Conservation (phyloP, 2,797 vertebrate species). For the Anableps anableps region DNA sequence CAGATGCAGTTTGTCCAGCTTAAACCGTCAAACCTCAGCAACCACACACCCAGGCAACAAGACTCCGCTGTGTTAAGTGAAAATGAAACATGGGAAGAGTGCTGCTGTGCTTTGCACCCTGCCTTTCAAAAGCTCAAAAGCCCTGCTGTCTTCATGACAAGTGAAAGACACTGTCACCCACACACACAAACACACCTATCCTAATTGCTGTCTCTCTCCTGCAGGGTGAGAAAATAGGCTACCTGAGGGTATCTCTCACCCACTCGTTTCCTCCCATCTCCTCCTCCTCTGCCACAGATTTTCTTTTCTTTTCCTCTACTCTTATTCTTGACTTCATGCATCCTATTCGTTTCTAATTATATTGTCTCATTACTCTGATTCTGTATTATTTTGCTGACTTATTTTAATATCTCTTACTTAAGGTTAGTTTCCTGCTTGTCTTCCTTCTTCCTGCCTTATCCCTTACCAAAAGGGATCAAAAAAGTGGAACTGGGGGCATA, state of each 20-base stretch:
- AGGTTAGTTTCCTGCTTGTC: background rate
- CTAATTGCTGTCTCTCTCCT: slow-evolving; percentile 71
- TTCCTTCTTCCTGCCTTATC: background rate
- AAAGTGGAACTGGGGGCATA: background rate
- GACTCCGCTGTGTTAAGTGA: slow-evolving; percentile 38
- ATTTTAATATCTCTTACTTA: background rate
- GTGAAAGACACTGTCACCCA: slow-evolving; percentile 22
- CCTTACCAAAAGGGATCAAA: background rate
- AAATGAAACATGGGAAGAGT: slow-evolving; percentile 54
- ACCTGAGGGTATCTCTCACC: slow-evolving; percentile 63
- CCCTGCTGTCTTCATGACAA: slow-evolving; percentile 45
- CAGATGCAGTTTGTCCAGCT: slow-evolving; percentile 18
- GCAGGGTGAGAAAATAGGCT: slow-evolving; percentile 69
- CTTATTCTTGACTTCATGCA: slow-evolving; percentile 5
- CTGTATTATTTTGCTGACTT: slow-evolving; percentile 1
- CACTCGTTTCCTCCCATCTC: slow-evolving; percentile 42
- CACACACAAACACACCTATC: slow-evolving; percentile 39
- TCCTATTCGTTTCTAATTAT: slow-evolving; percentile 19
- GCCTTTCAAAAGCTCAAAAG: slow-evolving; percentile 33
- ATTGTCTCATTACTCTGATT: slow-evolving; percentile 20
- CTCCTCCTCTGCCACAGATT: slow-evolving; percentile 4
- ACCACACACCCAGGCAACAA: slow-evolving; percentile 20
- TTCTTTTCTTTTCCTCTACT: slow-evolving; percentile 4
- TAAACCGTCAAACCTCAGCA: slow-evolving; percentile 30
- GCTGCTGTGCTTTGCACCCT: slow-evolving; percentile 35